Percentiles rank a stretch among this genome's conserved stretches.
phyloP scores from a whole-genome alignment of 2,797 vertebrate species.

The Crypturellus tataupa region DNA sequence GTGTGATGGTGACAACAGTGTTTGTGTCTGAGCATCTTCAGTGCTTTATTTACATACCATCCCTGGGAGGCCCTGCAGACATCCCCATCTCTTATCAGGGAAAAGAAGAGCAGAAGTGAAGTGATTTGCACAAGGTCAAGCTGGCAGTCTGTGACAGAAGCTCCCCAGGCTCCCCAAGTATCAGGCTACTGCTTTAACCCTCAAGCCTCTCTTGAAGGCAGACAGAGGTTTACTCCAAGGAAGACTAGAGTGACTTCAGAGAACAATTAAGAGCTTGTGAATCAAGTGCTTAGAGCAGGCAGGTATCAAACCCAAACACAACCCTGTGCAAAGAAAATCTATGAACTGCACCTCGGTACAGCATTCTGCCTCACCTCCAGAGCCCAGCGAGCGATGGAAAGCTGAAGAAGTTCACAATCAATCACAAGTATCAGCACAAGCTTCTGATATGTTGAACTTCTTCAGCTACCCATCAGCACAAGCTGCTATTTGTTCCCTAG shows the following conservation, averaged over 20 bases:
- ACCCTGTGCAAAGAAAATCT: not conserved
- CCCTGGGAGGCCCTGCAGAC: not conserved
- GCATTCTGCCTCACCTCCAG: not conserved
- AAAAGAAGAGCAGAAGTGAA: not conserved
- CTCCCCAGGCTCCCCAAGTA: not conserved
- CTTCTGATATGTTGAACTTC: too few species aligned
- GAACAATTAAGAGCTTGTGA: not conserved
- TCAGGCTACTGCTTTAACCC: not conserved
- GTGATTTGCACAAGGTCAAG: not conserved
- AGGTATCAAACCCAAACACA: not conserved
- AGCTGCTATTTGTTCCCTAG: not conserved
- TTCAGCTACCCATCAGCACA: not conserved
- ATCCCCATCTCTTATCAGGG: not conserved
- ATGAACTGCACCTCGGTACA: not conserved
- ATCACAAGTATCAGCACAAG: too few species aligned
- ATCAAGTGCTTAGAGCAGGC: not conserved
- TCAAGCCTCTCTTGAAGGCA: not conserved
- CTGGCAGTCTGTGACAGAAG: not conserved
- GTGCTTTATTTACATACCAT: not conserved
- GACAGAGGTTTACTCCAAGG: not conserved
- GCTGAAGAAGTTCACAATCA: not conserved
- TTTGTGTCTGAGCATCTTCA: not conserved
- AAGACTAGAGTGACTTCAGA: not conserved
- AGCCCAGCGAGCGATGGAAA: not conserved
- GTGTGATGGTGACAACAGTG: fast-evolving